phyloP scores from a whole-genome alignment of 2,888 invertebrate genomes.

The Cantharis nigra region DNA sequence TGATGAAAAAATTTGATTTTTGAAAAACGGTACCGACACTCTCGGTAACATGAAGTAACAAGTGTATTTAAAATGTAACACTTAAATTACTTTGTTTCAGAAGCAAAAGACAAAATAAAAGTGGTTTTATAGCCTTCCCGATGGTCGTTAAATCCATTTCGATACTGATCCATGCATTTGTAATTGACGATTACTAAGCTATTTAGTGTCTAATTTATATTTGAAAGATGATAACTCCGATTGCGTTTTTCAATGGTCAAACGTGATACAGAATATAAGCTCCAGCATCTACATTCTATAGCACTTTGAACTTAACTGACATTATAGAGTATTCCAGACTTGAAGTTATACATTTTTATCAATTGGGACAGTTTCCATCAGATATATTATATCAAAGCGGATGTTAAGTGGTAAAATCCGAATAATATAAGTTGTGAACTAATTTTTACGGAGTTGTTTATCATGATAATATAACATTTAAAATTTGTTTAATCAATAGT shows the following conservation, averaged over 20 bases:
- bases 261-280: neutral
- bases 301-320: neutral
- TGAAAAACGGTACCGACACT: neutral
- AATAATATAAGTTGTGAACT: neutral
- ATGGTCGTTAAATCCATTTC: neutral
- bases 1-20: neutral
- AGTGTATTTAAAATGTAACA: neutral
- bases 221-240: neutral
- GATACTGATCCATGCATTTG: neutral
- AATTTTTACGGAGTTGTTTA: neutral
- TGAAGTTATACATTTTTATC: neutral
- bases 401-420: neutral
- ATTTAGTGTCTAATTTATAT: neutral
- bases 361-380: neutral
- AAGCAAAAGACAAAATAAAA: neutral
- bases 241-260: neutral
- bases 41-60: neutral
- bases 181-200: neutral
- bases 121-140: neutral
- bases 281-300: neutral
- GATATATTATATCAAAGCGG: neutral
- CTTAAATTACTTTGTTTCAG: neutral
- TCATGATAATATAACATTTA: neutral
- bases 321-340: neutral
- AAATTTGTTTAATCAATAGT: neutral